Conservation (phyloP, 2,888 invertebrate genomes). For the Matsumyia berberina region DNA sequence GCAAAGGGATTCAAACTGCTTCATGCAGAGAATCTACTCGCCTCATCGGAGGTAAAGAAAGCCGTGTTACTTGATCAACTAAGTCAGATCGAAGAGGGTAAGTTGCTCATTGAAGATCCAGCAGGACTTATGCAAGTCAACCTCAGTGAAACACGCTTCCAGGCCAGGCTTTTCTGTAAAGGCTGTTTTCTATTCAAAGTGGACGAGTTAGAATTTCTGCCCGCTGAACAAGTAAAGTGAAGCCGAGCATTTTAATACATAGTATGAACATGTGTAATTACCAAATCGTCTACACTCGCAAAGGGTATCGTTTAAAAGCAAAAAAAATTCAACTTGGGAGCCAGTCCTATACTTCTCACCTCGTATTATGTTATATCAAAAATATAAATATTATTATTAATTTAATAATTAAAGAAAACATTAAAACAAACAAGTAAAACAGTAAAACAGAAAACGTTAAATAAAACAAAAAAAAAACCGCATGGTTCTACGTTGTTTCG, state of each 20-base stretch:
- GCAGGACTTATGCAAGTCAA: constrained; percentile 94
- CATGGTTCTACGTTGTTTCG: too few relatives aligned
- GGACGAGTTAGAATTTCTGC: constrained; percentile 94
- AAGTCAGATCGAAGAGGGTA: constrained; percentile 92
- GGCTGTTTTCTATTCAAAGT: constrained; percentile 94
- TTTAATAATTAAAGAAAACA: too few relatives aligned
- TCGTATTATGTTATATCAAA: too few relatives aligned
- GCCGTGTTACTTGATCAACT: constrained; percentile 89
- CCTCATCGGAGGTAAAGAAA: constrained; percentile 89
- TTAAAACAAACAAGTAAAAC: too few relatives aligned
- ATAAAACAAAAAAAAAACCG: too few relatives aligned
- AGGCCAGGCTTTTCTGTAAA: constrained; percentile 95
- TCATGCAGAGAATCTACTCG: constrained; percentile 91
- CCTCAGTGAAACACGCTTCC: constrained; percentile 88
- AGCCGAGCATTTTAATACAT: constrained; percentile 90
- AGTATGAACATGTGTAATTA: too few relatives aligned
- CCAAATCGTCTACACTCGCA: too few relatives aligned
- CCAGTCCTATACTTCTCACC: too few relatives aligned
- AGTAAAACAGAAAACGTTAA: too few relatives aligned
- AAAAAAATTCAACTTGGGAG: too few relatives aligned
- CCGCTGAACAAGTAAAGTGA: constrained; percentile 89
- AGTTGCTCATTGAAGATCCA: constrained; percentile 96
- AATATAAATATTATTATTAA: too few relatives aligned
- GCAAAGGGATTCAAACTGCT: constrained; percentile 87
- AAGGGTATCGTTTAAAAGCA: too few relatives aligned